Conservation (phyloP, 2,888 invertebrate species). For the Drosophila picticornis region DNA sequence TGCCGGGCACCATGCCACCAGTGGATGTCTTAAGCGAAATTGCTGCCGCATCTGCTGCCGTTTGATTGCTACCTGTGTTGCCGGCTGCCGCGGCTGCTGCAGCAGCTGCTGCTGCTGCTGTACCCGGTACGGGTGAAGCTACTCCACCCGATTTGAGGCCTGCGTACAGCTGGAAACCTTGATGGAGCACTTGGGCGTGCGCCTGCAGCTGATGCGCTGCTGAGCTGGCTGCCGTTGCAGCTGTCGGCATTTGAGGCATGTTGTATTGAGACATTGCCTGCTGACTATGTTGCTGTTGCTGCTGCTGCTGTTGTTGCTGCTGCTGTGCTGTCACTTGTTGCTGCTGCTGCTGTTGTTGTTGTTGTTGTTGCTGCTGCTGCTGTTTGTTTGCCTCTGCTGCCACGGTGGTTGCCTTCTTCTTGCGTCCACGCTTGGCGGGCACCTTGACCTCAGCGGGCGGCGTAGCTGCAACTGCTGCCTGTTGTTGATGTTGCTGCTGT, state of each 20-base stretch:
- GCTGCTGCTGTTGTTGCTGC: conserved; percentile 53
- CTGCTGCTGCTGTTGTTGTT: conserved; percentile 55
- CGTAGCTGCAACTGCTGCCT: conserved; percentile 44
- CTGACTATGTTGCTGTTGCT: conserved; percentile 63
- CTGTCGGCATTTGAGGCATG: conserved; percentile 67
- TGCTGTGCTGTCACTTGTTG: conserved; percentile 54
- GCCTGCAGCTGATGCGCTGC: conserved; percentile 76
- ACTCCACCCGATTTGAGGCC: conserved; percentile 86
- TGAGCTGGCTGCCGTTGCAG: conserved; percentile 76
- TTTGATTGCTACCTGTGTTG: conserved; percentile 40
- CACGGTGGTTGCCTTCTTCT: conserved; percentile 79
- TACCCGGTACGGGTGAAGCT: conserved; percentile 64
- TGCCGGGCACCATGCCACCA: conserved; percentile 90
- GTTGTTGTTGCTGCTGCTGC: conserved; percentile 60
- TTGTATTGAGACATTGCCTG: conserved; percentile 66
- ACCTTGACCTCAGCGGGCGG: conserved; percentile 55
- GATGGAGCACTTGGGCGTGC: conserved; percentile 82
- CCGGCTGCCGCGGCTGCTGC: conserved; percentile 37
- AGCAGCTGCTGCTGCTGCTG: conserved; percentile 57
- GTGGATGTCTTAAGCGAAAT: conserved; percentile 89
- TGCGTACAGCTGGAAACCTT: conserved; percentile 88
- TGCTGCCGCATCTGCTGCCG: conserved; percentile 82
- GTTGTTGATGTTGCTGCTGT: conserved; percentile 34
- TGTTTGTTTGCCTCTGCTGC: conserved; percentile 74
- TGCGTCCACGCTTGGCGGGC: conserved; percentile 81